These are phyloP conservation scores for Sphenopsis melanotis DNA, from an alignment of 2,797 vertebrate genomes.

Conservation along the genomic window DNA sequence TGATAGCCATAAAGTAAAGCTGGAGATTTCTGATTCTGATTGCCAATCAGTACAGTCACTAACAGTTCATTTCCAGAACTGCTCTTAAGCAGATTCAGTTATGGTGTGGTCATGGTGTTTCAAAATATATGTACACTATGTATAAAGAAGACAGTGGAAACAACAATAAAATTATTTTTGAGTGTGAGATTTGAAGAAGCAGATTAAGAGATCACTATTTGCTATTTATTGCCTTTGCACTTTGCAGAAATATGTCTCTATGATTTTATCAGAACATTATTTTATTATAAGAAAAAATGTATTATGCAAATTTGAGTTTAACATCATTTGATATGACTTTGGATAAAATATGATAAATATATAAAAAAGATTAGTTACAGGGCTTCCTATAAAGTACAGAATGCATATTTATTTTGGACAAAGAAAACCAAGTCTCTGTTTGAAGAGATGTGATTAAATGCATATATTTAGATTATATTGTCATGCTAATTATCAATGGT, in stretches of 20 bases:
- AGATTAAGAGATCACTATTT: background rate
- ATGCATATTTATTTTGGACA: constrained; percentile 21
- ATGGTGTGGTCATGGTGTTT: constrained; percentile 17
- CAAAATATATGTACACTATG: background rate
- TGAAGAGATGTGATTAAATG: constrained; percentile 52
- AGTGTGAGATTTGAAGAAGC: background rate
- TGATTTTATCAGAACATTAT: constrained; percentile 22
- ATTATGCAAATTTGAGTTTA: constrained; percentile 45
- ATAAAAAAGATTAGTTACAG: constrained; percentile 54
- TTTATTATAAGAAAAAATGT: constrained; percentile 47
- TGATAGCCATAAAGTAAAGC: background rate
- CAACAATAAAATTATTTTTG: background rate
- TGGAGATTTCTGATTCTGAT: constrained; percentile 48
- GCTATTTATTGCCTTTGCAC: background rate
- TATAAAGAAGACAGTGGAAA: background rate
- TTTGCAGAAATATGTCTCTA: background rate
- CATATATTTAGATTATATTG: constrained; percentile 56
- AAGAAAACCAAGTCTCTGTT: constrained; percentile 9
- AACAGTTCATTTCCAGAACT: constrained; percentile 4
- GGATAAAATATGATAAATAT: constrained; percentile 50
- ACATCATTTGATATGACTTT: constrained; percentile 39
- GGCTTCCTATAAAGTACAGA: constrained; percentile 23
- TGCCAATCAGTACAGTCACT: constrained; percentile 13
- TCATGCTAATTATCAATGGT: constrained; percentile 50
- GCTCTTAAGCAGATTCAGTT: constrained; percentile 17